Percentiles rank a stretch among this genome's conserved stretches.
Evolutionary conservation across 2,888 invertebrate species (phyloP).

Genomic region (Cerastoderma edule): DNA sequence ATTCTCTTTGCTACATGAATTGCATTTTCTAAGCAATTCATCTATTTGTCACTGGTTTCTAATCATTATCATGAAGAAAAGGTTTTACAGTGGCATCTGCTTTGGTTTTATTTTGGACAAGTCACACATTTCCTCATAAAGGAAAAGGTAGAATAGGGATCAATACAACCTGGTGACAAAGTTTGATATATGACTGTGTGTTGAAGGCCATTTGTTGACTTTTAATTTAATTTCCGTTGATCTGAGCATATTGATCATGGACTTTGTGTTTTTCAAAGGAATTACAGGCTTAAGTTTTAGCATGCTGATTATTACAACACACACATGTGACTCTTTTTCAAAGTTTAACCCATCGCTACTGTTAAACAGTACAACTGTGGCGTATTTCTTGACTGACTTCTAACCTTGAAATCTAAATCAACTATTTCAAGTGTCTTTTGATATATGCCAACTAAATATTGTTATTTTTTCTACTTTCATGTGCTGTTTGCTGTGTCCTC

Average conservation of each 20-base stretch:
- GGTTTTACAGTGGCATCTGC: too few species aligned
- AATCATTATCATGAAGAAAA: too few species aligned
- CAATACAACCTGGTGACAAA: slow-evolving; percentile 1
- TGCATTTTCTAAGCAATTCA: too few species aligned
- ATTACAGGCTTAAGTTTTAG: background rate
- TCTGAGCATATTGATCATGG: background rate
- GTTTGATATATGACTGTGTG: slow-evolving; percentile 2
- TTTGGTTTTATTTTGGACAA: too few species aligned
- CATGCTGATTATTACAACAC: background rate
- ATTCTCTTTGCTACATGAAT: too few species aligned
- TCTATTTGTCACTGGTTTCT: too few species aligned
- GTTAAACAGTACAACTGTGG: too few species aligned
- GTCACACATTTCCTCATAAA: too few species aligned
- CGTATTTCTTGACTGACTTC: background rate
- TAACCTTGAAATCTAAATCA: background rate
- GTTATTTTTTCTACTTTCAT: slow-evolving; percentile 14
- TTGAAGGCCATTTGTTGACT: background rate
- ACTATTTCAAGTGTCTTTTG: background rate
- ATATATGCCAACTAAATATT: background rate
- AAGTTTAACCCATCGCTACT: too few species aligned
- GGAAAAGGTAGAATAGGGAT: too few species aligned
- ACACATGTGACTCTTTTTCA: too few species aligned
- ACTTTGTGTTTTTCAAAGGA: background rate
- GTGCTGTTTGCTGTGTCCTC: slow-evolving; percentile 11
- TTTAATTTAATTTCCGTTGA: background rate